Evolutionary conservation across 1,140 invertebrate species (phyloP).

Genomic region (Teleogryllus occipitalis): DNA sequence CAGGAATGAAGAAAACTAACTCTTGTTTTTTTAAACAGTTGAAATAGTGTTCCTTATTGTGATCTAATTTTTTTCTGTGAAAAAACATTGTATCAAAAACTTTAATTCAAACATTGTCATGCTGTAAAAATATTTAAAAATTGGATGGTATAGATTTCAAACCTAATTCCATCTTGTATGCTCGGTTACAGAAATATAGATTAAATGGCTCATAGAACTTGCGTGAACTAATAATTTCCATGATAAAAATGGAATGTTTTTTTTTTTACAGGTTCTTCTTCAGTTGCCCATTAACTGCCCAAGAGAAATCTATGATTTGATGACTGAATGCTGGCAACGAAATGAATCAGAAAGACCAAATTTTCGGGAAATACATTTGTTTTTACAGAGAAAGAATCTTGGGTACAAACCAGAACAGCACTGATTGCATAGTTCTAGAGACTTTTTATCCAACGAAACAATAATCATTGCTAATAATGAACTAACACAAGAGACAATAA

Average conservation of each 20-base stretch:
- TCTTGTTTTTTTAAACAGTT: not conserved
- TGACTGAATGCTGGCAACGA: conserved; percentile 89
- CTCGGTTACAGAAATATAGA: too few species aligned
- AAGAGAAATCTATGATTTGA: conserved; percentile 85
- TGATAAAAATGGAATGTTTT: too few species aligned
- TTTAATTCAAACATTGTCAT: too few species aligned
- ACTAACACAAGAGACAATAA: too few species aligned
- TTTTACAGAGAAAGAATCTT: conserved; percentile 82
- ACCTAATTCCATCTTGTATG: too few species aligned
- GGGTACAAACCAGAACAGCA: conserved; percentile 55
- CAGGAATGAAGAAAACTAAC: not conserved
- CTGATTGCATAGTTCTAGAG: conserved; percentile 10
- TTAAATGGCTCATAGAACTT: too few species aligned
- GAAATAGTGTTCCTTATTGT: not conserved
- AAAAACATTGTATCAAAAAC: too few species aligned
- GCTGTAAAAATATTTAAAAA: too few species aligned
- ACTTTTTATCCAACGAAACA: not conserved
- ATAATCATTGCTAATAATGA: not conserved
- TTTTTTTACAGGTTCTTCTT: conserved; percentile 50
- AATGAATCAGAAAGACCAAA: conserved; percentile 75
- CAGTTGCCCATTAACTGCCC: conserved; percentile 75
- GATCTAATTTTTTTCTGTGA: too few species aligned
- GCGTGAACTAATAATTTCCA: too few species aligned
- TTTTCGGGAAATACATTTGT: conserved; percentile 85
- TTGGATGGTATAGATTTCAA: too few species aligned